These are phyloP conservation scores for Pachyuromys duprasi DNA, from an alignment of 2,797 vertebrate species.

Conservation along the genomic window DNA sequence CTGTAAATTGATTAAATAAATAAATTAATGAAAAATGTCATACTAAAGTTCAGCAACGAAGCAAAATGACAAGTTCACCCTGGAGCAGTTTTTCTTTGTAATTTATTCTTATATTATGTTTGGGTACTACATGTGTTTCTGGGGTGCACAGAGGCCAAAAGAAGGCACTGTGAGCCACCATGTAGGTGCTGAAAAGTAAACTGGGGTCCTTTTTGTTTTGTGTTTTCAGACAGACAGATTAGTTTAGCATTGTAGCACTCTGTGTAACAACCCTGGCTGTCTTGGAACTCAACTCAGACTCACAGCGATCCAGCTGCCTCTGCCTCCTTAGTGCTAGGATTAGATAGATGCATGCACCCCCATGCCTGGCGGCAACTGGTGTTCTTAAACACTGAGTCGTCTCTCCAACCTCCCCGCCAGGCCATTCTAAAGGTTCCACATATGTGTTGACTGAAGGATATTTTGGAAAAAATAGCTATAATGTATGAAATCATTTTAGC, in stretches of 20 bases:
- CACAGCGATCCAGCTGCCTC: neutral
- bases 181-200: no score
- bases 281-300: neutral
- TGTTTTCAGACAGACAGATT: neutral
- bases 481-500: neutral
- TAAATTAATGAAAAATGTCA: neutral
- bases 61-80: neutral
- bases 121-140: neutral
- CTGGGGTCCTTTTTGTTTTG: neutral
- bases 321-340: neutral
- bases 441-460: neutral
- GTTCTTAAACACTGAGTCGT: neutral
- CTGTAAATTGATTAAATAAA: no score
- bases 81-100: neutral
- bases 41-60: constrained; percentile 20
- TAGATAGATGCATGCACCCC: neutral
- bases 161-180: neutral
- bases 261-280: neutral
- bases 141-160: neutral
- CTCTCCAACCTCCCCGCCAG: neutral
- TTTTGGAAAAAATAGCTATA: neutral
- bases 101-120: neutral
- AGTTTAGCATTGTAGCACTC: neutral
- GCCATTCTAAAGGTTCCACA: neutral
- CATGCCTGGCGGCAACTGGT: neutral